Percentiles rank a stretch among this genome's conserved stretches.
phyloP scores from a whole-genome alignment of 2,113 vertebrate species.

The Coracopsis vasa region DNA sequence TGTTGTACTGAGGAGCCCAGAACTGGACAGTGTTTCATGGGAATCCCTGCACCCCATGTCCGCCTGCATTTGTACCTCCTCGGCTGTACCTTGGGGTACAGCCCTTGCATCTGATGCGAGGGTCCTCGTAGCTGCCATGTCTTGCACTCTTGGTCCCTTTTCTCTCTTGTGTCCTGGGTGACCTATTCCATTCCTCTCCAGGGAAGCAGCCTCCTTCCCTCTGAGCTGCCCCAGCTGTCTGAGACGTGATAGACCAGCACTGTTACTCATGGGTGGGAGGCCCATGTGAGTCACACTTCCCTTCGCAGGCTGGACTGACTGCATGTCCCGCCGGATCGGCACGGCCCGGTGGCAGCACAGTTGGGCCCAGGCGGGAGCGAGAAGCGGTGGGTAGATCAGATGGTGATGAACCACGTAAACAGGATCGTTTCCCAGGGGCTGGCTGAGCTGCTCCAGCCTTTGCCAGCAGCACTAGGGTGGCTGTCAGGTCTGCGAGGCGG shows the following conservation, averaged over 20 bases:
- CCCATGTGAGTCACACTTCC: neutral
- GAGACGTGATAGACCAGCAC: conserved; percentile 17
- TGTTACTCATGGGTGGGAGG: conserved; percentile 30
- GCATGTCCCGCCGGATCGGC: neutral
- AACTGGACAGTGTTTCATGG: accelerated
- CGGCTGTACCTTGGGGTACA: accelerated
- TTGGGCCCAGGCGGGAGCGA: neutral
- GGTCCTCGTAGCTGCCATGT: neutral
- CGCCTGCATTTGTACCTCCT: neutral
- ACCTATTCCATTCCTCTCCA: neutral
- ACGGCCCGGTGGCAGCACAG: accelerated
- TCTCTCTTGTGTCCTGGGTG: neutral
- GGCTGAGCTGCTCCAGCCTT: conserved; percentile 3
- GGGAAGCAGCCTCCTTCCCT: neutral
- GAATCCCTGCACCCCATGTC: neutral
- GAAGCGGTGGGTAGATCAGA: conserved; percentile 10
- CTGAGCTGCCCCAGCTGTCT: neutral
- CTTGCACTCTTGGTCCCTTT: accelerated
- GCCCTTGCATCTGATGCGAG: neutral
- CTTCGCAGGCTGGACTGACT: accelerated
- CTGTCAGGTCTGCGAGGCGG: neutral
- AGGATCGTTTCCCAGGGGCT: neutral
- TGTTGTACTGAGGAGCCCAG: neutral
- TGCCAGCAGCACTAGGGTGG: neutral
- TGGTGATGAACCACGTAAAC: neutral